Conservation (phyloP, 2,888 invertebrate species). For the Phania funesta region DNA sequence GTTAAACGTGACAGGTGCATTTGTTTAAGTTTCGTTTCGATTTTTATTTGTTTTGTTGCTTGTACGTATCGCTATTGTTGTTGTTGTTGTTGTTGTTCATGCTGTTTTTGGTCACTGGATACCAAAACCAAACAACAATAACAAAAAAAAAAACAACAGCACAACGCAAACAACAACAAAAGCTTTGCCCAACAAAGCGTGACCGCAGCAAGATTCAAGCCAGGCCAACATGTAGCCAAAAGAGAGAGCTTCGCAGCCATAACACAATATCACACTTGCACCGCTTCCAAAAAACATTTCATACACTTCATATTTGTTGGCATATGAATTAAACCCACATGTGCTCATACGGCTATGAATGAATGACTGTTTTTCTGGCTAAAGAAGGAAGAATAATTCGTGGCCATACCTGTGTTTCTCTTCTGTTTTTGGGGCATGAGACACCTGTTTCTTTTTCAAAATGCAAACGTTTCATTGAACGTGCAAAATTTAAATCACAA, state of each 20-base stretch:
- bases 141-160: constrained; percentile 12
- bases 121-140: constrained; percentile 32
- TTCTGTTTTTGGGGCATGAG: background rate
- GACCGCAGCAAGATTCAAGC: constrained; percentile 65
- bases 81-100: background rate
- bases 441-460: constrained; percentile 56
- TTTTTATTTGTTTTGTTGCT: constrained; percentile 16
- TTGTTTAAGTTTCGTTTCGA: constrained; percentile 42
- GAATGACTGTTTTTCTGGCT: background rate
- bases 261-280: constrained; percentile 2
- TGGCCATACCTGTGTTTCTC: background rate
- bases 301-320: constrained; percentile 10
- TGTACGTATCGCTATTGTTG: too few relatives aligned
- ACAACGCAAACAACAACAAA: constrained; percentile 24
- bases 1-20: constrained; percentile 62
- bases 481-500: constrained; percentile 44
- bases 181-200: constrained; percentile 58
- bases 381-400: background rate
- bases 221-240: constrained; percentile 48
- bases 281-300: constrained; percentile 21
- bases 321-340: background rate
- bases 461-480: constrained; percentile 28
- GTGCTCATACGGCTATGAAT: constrained; percentile 2
- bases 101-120: constrained; percentile 29
- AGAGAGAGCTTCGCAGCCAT: constrained; percentile 43